Conservation (phyloP, 2,797 vertebrate species). For the Leptodactylus fallax region DNA sequence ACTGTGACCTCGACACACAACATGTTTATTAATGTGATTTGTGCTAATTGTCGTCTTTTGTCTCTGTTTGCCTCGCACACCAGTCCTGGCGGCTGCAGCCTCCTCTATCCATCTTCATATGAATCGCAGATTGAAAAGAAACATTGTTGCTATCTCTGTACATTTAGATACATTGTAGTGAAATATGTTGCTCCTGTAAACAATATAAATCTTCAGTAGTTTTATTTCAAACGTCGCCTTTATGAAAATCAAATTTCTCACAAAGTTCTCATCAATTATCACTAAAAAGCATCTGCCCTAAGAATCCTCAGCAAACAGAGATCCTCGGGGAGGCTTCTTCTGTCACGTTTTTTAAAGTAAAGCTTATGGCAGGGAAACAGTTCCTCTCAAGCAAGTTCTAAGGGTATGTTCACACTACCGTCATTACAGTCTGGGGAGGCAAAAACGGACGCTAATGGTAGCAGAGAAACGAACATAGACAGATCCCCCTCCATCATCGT, state of each 20-base stretch:
- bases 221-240: conserved; percentile 5
- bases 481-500: too few relatives aligned
- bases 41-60: not conserved
- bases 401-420: too few relatives aligned
- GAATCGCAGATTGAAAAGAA: not conserved
- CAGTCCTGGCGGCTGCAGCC: not conserved
- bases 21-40: conserved; percentile 22
- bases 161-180: not conserved
- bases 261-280: not conserved
- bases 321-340: not conserved
- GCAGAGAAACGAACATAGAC: too few relatives aligned
- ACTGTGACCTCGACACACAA: not conserved
- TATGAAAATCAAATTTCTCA: conserved; percentile 12
- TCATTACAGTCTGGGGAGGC: too few relatives aligned
- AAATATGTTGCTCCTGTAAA: conserved; percentile 4
- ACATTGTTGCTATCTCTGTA: not conserved
- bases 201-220: conserved; percentile 14
- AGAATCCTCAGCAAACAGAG: not conserved
- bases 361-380: too few relatives aligned
- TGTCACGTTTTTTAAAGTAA: not conserved
- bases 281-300: conserved; percentile 12
- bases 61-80: not conserved
- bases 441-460: too few relatives aligned
- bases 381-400: too few relatives aligned
- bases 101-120: conserved; percentile 34